These are phyloP conservation scores for Oreochromis aureus DNA, from an alignment of 2,113 vertebrate genomes.

Conservation along the genomic window DNA sequence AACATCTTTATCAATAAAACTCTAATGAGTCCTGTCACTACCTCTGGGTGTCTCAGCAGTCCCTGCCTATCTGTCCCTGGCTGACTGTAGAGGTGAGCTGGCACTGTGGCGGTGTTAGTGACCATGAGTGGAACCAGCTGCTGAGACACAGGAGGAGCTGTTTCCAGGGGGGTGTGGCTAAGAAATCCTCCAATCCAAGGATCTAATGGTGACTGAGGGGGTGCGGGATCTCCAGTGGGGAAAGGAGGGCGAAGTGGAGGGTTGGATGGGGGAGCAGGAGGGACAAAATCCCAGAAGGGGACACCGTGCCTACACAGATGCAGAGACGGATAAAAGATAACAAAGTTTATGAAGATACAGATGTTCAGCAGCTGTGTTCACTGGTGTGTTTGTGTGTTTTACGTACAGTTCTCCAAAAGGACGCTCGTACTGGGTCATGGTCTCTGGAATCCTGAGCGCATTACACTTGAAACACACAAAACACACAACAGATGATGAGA, in stretches of 20 bases:
- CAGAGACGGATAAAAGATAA: rapidly evolving
- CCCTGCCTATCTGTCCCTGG: too few species aligned
- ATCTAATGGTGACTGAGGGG: background rate
- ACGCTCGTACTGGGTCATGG: background rate
- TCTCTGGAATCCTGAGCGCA: rapidly evolving
- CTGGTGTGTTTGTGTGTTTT: background rate
- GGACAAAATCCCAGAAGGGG: background rate
- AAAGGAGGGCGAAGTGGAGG: background rate
- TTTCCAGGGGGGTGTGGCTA: too few species aligned
- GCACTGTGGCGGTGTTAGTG: too few species aligned
- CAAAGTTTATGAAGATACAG: background rate
- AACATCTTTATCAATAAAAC: too few species aligned
- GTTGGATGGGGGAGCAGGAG: background rate
- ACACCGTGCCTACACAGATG: background rate
- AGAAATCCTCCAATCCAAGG: too few species aligned
- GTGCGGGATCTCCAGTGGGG: too few species aligned
- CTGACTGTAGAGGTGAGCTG: too few species aligned
- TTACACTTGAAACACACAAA: background rate
- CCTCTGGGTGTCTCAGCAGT: too few species aligned
- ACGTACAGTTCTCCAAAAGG: background rate
- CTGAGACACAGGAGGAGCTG: too few species aligned
- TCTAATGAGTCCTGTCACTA: too few species aligned
- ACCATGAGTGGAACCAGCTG: too few species aligned
- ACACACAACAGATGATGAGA: background rate
- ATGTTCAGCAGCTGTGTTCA: background rate